Evolutionary conservation across 2,888 invertebrate species (phyloP), one percentile per base, ranked within the genome.

Genomic region (Sphinx pinastri): DNA sequence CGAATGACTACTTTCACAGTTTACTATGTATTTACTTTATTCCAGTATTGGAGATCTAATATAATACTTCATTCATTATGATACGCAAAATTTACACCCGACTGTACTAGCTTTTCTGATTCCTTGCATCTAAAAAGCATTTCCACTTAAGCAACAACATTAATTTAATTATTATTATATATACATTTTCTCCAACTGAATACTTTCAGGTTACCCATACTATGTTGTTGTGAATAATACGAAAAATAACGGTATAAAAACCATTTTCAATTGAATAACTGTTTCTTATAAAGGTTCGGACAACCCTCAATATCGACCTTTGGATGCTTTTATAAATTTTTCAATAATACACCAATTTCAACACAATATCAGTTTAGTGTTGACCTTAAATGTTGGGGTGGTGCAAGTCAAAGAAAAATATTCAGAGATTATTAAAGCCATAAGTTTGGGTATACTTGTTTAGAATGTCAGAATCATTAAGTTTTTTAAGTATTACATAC

Each of bases 271-370:
- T 59, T 59, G 58, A 59, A 59, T 59, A 38, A n/a, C 31, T n/a
- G 31, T n/a, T 63, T 49, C 63, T 49, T 49, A 63, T 63, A 49
- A 19, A 58, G 38, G 38, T 63, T 49, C 19, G 19, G 49, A 31
- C 31, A 31, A 12, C 45, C 47, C 63, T 25, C 25, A 25, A 47
- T 45, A 54, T 19, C 51, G 47, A 79, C 81, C 79, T 81, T 76
- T 73, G 47, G 75, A 73, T 72, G 75, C 76, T 73, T 81, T 81
- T 81, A 80, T 83, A 84, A 78, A 81, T 80, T 82, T 82, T 84
- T 80, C 81, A 85, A 85, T 84, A 84, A 85, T 83, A 76, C 80
- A 82, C 83, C 85, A 84, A 85, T 85, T 85, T 84, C 83, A 78
- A 83, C 84, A 83, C 80, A 83, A 85, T 83, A 86, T 83, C 82